Percentiles rank a stretch among this genome's conserved stretches.
Evolutionary conservation across 1,140 invertebrate genomes (phyloP).

Genomic region (Caenorhabditis briggsae): DNA sequence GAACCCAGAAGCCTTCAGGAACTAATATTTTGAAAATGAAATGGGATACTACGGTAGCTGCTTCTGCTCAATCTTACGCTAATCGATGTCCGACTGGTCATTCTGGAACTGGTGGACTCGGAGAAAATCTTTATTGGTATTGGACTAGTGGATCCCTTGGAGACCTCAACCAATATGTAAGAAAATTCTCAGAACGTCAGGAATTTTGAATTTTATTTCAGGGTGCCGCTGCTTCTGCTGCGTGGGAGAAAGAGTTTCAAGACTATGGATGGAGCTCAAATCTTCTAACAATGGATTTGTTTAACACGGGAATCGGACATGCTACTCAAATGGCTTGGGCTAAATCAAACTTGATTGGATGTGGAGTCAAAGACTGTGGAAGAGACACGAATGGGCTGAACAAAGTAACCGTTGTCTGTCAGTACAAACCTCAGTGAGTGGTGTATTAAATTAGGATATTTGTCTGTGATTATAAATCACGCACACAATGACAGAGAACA

Average conservation of each 20-base stretch:
- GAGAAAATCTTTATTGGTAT: slow-evolving; percentile 58
- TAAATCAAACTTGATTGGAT: slow-evolving; percentile 48
- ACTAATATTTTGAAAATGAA: slow-evolving; percentile 42
- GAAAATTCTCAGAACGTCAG: not conserved
- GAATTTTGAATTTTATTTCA: not conserved
- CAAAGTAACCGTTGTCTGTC: slow-evolving; percentile 52
- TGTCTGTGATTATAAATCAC: not conserved
- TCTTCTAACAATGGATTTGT: slow-evolving; percentile 25
- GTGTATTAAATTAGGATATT: not conserved
- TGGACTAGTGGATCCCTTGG: slow-evolving; percentile 27
- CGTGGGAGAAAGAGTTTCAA: slow-evolving; percentile 62
- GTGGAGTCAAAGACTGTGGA: slow-evolving; percentile 53
- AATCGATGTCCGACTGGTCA: slow-evolving; percentile 49
- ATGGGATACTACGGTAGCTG: slow-evolving; percentile 32
- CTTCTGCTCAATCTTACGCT: slow-evolving; percentile 37
- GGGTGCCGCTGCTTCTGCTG: slow-evolving; percentile 27
- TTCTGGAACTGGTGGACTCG: slow-evolving; percentile 27
- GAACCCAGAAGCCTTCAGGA: slow-evolving; percentile 32
- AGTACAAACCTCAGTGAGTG: slow-evolving; percentile 49
- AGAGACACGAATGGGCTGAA: not conserved
- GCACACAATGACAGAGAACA: not conserved
- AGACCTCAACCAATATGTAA: slow-evolving; percentile 28
- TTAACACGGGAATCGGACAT: slow-evolving; percentile 60
- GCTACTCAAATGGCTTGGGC: slow-evolving; percentile 62
- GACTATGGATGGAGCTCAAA: slow-evolving; percentile 54